Evolutionary conservation across 2,113 vertebrate species (phyloP), one percentile per base, ranked within the genome.

Genomic region (Apaloderma vittatum): DNA sequence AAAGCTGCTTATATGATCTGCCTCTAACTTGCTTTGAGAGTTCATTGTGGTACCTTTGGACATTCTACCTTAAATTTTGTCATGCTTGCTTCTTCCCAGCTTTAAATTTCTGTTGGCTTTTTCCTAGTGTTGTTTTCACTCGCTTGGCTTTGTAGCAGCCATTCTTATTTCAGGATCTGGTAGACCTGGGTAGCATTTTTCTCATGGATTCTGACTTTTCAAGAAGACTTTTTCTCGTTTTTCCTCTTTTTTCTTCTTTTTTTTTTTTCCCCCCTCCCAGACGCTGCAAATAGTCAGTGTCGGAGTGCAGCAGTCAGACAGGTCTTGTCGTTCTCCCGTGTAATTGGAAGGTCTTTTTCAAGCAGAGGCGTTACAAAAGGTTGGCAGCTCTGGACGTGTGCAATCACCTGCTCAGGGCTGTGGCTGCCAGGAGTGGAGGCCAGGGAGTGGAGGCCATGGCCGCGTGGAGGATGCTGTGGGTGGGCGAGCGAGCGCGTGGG

Each of bases 341-440:
- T 96, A 92, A 96, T 89, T 96, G 98, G 95, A 94, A 97, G 98
- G 93, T 91, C 88, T 94, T 71, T 92, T 70, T 74, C 94, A 91
- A 97, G 97, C 95, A 88, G 91, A 86, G 89, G 97, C 91, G 43
- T 98, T 97, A 94, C 72, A 66, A 88, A 96, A 92, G 97, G 96
- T 95, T 92, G 97, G 94, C 90, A 87, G 97, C 95, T 98, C 96
- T 97, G 65, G 97, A 96, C 45, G 94, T 81, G 55, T 92, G 95
- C 96, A 91, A 91, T 95, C 96, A 97, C 97, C 97, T 59, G 85
- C 92, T 37, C 48, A 34, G 88, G 84, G 93, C 92, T 77, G 93
- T 94, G 93, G 92, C 93, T 82, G 89, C 91, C 83, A 95, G 89
- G 88, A 78, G 46, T 34, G 95, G 94, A 95, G 97, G 90, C 90